A percentile compares a stretch with the other conserved stretches of the same genome.
phyloP scores from a whole-genome alignment of 2,888 invertebrate genomes.

The Suillia variegata region DNA sequence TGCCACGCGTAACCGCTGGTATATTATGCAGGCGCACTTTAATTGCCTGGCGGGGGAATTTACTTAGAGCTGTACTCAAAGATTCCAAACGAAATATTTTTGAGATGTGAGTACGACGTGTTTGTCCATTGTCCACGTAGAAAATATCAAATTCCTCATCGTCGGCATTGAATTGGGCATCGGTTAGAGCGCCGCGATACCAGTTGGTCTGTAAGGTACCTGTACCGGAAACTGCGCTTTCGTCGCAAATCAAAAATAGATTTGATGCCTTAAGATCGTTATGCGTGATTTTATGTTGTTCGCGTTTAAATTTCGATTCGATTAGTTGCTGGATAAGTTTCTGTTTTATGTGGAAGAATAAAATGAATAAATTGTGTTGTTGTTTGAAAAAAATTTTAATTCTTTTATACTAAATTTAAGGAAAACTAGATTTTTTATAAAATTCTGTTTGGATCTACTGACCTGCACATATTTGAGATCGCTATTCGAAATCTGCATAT shows the following conservation, averaged over 20 bases:
- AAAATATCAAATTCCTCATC: constrained; percentile 62
- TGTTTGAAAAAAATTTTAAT: no score
- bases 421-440: no score
- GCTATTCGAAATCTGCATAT: constrained; percentile 50
- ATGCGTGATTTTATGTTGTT: constrained; percentile 48
- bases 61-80: constrained; percentile 65
- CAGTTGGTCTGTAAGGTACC: constrained; percentile 50
- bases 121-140: constrained; percentile 65
- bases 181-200: constrained; percentile 62
- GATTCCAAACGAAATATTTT: constrained; percentile 63
- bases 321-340: constrained; percentile 47
- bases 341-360: no score
- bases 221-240: constrained; percentile 43
- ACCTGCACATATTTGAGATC: constrained; percentile 56
- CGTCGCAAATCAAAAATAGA: constrained; percentile 63
- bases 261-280: constrained; percentile 55
- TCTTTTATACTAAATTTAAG: no score
- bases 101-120: constrained; percentile 58
- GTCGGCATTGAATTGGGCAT: constrained; percentile 52
- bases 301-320: constrained; percentile 50
- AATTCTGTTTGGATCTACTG: not conserved
- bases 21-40: constrained; percentile 67
- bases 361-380: not conserved
- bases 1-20: constrained; percentile 63
- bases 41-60: constrained; percentile 67